phyloP scores from a whole-genome alignment of 2,888 invertebrate species.

The Coenonympha arcania region DNA sequence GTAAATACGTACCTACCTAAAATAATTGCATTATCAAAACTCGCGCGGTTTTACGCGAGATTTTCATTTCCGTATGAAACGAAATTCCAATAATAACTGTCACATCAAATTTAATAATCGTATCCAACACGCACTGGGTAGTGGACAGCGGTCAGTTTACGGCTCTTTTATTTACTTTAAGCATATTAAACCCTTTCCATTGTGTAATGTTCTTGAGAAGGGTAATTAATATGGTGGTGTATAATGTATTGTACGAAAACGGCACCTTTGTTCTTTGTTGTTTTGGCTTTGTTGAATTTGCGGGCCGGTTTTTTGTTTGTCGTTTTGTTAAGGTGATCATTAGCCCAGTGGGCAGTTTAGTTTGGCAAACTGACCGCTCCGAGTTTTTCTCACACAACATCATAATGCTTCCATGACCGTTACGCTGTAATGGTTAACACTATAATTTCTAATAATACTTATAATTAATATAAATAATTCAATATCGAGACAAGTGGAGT shows the following conservation, averaged over 20 bases:
- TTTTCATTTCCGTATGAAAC: neutral
- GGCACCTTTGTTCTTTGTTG: conserved; percentile 55
- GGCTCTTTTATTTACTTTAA: conserved; percentile 65
- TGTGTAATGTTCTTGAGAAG: conserved; percentile 52
- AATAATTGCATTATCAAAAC: too few species aligned
- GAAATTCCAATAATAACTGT: conserved; percentile 39
- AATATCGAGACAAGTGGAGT: conserved; percentile 11
- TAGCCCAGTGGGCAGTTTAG: conserved; percentile 65
- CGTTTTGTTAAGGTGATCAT: conserved; percentile 63
- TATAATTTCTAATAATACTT: conserved; percentile 12
- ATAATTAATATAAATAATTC: neutral
- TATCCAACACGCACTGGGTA: conserved; percentile 37
- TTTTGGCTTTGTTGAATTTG: conserved; percentile 51
- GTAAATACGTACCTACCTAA: too few species aligned
- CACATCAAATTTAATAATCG: conserved; percentile 50
- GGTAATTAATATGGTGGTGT: conserved; percentile 68
- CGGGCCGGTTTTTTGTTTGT: conserved; percentile 47
- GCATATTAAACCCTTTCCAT: conserved; percentile 69
- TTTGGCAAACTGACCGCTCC: conserved; percentile 60
- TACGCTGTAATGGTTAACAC: conserved; percentile 28
- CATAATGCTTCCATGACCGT: conserved; percentile 43
- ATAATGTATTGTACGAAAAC: conserved; percentile 63
- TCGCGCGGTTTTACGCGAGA: too few species aligned
- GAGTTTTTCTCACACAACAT: conserved; percentile 53
- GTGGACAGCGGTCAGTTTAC: conserved; percentile 63